Base-by-base conservation (phyloP, 2,888 invertebrate genomes). In the Thymelicus acteon region DNA sequence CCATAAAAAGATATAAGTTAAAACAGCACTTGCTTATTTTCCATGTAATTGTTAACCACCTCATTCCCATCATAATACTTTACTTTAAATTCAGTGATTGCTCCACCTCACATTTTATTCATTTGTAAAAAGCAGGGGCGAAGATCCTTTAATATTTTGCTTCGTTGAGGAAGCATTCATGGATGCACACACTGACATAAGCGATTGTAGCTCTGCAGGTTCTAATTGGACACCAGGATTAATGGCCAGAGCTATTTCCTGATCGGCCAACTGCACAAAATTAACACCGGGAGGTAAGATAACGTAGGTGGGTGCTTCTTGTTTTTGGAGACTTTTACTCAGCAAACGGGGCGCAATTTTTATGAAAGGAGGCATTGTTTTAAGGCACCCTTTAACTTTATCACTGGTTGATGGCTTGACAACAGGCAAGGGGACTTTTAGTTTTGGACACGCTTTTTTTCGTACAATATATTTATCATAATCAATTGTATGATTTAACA, bases 261-360 rank as follows among this genome's bases (percentile, higher is more conserved):
- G 73, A 0, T 84, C 83, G 71, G 79, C 78, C 31, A 78, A 61
- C 47, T 85, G 72, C 24, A 81, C 52, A 54, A 89, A 72, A 47
- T 80, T 74, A 3, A 86, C 81, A 6, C 87, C 85, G 2, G 73
- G n/a, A 2, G 86, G 85, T 58, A 84, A 75, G 49, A 74, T n/a
- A 37, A 71, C 24, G 48, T 57, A 31, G 7, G 52, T 52, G 8
- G 52, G 19, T n/a, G 7, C 19, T 19, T 19, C 5, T 57, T 31
- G 6, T 57, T 31, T 31, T 31, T 24, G 31, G 6, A 6, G 57
- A 24, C 2, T 0, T 6, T 7, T 7, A 19, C 2, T 3, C 6
- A 3, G 39, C 13, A 57, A 57, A 13, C 31, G 31, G 31, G 57
- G 57, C 6, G 10, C 12, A 31, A 57, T 31, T 31, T 31, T 57